phyloP scores from a whole-genome alignment of 2,113 vertebrate species.

The Notothenia coriiceps region DNA sequence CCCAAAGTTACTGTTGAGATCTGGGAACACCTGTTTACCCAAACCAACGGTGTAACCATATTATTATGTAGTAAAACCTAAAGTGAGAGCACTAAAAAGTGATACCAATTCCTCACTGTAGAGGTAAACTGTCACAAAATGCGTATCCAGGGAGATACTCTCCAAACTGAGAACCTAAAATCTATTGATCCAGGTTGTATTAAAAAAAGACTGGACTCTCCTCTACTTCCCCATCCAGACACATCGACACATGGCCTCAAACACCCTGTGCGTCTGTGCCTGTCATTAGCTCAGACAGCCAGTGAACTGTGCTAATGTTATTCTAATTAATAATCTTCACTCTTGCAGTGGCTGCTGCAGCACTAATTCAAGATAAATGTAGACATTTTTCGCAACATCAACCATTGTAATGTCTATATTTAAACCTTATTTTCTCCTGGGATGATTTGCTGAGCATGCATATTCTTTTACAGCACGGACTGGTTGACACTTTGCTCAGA shows the following conservation, averaged over 20 bases:
- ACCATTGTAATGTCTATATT: constrained; percentile 54
- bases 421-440: constrained; percentile 50
- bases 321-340: constrained; percentile 61
- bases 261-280: constrained; percentile 63
- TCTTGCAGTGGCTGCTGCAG: constrained; percentile 44
- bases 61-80: not conserved
- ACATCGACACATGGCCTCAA: constrained; percentile 46
- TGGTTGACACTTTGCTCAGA: constrained; percentile 22
- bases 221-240: constrained; percentile 10
- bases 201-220: not conserved
- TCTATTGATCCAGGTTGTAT: not conserved
- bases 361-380: constrained; percentile 46
- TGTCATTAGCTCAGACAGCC: constrained; percentile 60
- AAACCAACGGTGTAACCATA: not conserved
- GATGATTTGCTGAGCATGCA: constrained; percentile 55
- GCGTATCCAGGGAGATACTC: no score
- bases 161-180: not conserved
- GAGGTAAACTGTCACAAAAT: no score
- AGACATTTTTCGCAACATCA: constrained; percentile 24
- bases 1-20: not conserved
- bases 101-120: no score
- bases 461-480: constrained; percentile 30
- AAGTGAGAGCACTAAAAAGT: no score
- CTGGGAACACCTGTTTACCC: not conserved
- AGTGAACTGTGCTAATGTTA: constrained; percentile 67